Conservation (phyloP, 2,797 vertebrate genomes). For the Sebastes iracundus region DNA sequence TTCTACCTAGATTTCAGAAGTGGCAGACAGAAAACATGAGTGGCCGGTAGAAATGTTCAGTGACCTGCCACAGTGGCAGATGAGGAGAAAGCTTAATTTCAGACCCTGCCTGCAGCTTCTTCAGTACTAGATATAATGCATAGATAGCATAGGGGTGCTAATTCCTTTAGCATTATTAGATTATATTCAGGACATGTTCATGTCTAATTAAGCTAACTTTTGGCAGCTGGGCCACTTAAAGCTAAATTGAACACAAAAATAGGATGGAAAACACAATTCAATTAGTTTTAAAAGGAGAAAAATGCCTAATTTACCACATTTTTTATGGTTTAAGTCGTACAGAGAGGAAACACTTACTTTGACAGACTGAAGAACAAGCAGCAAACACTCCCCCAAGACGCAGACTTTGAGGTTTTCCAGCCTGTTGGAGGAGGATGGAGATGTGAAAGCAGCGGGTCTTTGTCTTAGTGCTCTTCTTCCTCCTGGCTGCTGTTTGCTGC, state of each 20-base stretch:
- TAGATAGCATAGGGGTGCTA: background rate
- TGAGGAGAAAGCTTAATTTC: too few relatives aligned
- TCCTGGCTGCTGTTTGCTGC: background rate
- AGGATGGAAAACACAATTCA: background rate
- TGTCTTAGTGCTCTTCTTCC: constrained; percentile 30
- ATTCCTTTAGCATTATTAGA: background rate
- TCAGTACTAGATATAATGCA: background rate
- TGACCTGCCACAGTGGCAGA: too few relatives aligned
- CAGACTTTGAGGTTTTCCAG: background rate
- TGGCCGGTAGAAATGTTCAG: too few relatives aligned
- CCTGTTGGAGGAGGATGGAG: constrained; percentile 21
- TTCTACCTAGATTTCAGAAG: too few relatives aligned
- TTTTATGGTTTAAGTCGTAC: too few relatives aligned
- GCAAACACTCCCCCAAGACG: background rate
- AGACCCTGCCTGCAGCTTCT: too few relatives aligned
- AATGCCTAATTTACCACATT: background rate
- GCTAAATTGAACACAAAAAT: background rate
- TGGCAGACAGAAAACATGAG: too few relatives aligned
- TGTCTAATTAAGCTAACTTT: background rate
- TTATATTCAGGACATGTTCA: background rate
- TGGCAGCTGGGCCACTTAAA: too few relatives aligned
- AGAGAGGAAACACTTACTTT: constrained; percentile 47
- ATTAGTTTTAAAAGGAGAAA: background rate
- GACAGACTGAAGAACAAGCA: background rate
- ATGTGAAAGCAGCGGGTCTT: constrained; percentile 29